A percentile compares a stretch with the other conserved stretches of the same genome.
Evolutionary conservation across 2,113 vertebrate species (phyloP).

Genomic region (Caloenas nicobarica): DNA sequence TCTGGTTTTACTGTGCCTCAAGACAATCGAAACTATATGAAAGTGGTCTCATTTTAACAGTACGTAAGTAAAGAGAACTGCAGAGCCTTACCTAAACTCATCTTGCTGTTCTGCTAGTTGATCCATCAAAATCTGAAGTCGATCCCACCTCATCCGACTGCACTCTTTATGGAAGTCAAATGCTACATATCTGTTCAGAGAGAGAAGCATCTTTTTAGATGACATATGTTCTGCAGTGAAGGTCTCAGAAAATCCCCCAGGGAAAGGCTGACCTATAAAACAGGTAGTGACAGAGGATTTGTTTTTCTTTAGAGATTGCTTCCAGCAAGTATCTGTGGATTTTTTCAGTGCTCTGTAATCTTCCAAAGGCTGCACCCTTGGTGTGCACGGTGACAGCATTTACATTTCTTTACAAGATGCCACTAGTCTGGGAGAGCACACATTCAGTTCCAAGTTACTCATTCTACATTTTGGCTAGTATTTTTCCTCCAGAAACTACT

Average conservation of each 20-base stretch:
- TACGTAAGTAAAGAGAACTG: not conserved
- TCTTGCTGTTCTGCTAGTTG: constrained; percentile 86
- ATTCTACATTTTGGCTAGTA: not conserved
- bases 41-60: not conserved
- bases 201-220: not conserved
- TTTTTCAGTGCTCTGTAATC: not conserved
- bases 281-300: not conserved
- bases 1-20: not conserved
- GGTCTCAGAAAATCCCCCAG: not conserved
- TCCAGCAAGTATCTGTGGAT: not conserved
- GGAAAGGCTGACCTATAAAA: not conserved
- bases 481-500: not conserved
- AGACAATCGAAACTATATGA: not conserved
- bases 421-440: not conserved
- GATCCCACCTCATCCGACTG: constrained; percentile 94
- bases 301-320: not conserved
- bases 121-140: constrained; percentile 89
- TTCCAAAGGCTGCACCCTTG: not conserved
- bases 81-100: constrained; percentile 84
- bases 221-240: not conserved
- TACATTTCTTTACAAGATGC: not conserved
- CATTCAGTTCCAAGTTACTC: not conserved
- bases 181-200: constrained; percentile 81
- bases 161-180: constrained; percentile 99
- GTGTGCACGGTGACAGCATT: not conserved